Evolutionary conservation across 2,888 invertebrate genomes (phyloP), one percentile per base, ranked within the genome.

Genomic region (Hirtodrosophila cameraria): DNA sequence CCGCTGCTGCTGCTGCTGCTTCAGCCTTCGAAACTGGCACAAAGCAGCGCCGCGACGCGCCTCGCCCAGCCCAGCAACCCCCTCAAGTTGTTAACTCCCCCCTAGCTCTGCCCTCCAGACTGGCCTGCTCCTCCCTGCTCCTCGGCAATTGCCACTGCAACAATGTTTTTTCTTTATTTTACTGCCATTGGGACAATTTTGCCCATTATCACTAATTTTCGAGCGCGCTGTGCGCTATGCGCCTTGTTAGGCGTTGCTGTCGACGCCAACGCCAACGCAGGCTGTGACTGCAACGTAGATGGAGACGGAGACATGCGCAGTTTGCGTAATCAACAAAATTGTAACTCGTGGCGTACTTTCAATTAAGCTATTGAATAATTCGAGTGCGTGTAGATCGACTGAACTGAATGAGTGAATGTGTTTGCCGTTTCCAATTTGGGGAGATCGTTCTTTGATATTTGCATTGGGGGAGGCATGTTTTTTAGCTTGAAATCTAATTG

Each of bases 301-400:
- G 13, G 4, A 38, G 25, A 54, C 42, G 59, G 52, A 71, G 77
- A 77, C 77, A 77, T 77, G 82, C 63, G 53, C 55, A 50, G 75
- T 55, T 82, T 85, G 84, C 86, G 78, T 81, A 83, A 87, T 81
- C 81, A 36, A n/a, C n/a, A 58, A 75, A 86, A 78, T 75, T 79
- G 80, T 83, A 80, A 63, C 76, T 80, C 74, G 75, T 77, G 67
- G 72, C 62, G 75, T 76, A 79, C 84, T 87, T 87, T 86, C 86
- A 85, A 87, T 86, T 86, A 86, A 83, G 68, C 83, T 72, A 78
- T 83, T 87, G 78, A 85, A 85, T 86, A 86, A 81, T 81, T 78
- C 64, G 69, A 63, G 63, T 66, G 66, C 76, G 78, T 80, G 77
- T 68, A 45, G 52, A 28, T 16, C 61, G 53, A 39, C 41, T 55